phyloP scores from a whole-genome alignment of 2,888 invertebrate species.

The Ormyrus thymus region DNA sequence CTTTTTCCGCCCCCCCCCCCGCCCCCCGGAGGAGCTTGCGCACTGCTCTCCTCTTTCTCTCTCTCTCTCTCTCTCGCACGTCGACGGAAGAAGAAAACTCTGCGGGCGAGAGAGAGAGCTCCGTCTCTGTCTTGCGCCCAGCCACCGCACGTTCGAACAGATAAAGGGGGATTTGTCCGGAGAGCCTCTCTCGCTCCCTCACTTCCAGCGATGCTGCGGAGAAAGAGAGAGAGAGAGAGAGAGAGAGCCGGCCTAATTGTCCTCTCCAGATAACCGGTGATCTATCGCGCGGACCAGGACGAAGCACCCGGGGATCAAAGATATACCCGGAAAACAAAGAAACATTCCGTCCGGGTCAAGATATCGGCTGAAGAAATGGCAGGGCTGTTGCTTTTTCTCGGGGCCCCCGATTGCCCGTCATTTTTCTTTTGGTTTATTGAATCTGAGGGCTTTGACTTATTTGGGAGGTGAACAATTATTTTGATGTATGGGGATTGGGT shows the following conservation, averaged over 20 bases:
- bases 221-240: slow-evolving; percentile 59
- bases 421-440: slow-evolving; percentile 34
- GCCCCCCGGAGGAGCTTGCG: neutral
- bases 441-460: slow-evolving; percentile 10
- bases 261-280: slow-evolving; percentile 69
- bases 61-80: slow-evolving; percentile 57
- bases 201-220: slow-evolving; percentile 62
- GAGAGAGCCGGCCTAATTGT: slow-evolving; percentile 70
- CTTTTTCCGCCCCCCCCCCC: slow-evolving; percentile 43
- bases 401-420: neutral
- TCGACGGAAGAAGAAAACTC: no score
- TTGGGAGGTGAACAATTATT: slow-evolving; percentile 48
- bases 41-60: slow-evolving; percentile 55
- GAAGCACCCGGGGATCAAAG: slow-evolving; percentile 41
- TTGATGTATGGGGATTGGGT: slow-evolving; percentile 36
- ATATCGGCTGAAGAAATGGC: slow-evolving; percentile 8
- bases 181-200: slow-evolving; percentile 32
- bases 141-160: slow-evolving; percentile 28
- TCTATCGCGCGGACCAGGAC: slow-evolving; percentile 56
- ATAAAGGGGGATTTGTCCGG: slow-evolving; percentile 58
- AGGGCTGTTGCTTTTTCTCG: neutral
- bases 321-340: slow-evolving; percentile 54
- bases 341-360: slow-evolving; percentile 37
- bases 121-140: neutral
- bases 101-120: slow-evolving; percentile 17